Evolutionary conservation across 2,888 invertebrate genomes (phyloP), one percentile per base, ranked within the genome.

Genomic region (Agriopis leucophaearia): DNA sequence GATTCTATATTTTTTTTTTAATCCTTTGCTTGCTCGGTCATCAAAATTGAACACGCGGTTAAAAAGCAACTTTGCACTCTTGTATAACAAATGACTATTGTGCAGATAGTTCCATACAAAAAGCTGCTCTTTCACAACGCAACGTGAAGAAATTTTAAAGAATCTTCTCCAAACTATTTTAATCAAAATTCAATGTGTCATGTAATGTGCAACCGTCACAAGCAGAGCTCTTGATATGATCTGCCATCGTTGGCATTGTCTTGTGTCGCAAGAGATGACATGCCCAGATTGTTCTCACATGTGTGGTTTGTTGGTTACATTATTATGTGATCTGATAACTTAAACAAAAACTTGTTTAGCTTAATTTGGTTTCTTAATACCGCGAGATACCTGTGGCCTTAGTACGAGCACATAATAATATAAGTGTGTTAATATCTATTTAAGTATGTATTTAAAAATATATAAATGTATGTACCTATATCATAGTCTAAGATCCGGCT

Each of bases 201-300:
- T 54, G 40, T 35, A 8, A 35, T 54, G 18, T 54, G 40, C 54
- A 54, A 16, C 54, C 38, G 16, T 40, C 15, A 51, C 13, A 40
- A 54, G 44, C 18, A 12, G 18, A 38, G 18, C 15, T 36, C 16
- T 36, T 66, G 76, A 78, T 80, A 68, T 65, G 70, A 79, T 78
- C 73, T 52, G 67, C 56, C 38, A 77, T 80, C 79, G 79, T 80
- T 74, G 74, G 74, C 77, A 72, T 74, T 74, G 77, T 76, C 61
- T 75, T 70, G 68, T 69, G 73, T 72, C 75, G 71, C 72, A 74
- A 57, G 64, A 76, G 80, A 78, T 78, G 73, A 71, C 69, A 69
- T 42, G 61, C 42, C 15, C 38, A 27, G 78, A 77, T 79, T 76
- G 74, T 71, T 75, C 76, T 72, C 72, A 74, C 74, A 58, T 76